These are phyloP conservation scores for Crotophaga sulcirostris DNA, from an alignment of 2,113 vertebrate genomes.

Conservation along the genomic window DNA sequence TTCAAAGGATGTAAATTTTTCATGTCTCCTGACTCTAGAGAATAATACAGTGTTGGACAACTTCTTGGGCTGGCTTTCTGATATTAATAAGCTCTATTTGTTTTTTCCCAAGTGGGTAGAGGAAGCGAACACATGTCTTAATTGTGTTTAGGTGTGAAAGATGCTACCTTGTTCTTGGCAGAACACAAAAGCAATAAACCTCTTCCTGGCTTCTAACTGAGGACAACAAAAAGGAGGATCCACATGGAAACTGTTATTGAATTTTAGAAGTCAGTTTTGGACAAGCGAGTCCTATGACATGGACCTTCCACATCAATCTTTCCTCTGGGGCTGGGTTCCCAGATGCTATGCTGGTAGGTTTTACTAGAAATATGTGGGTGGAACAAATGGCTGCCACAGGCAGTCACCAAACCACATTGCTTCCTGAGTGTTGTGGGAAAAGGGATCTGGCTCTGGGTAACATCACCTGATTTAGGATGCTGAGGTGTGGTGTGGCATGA, in stretches of 20 bases:
- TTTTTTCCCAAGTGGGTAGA: background rate
- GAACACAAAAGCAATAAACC: background rate
- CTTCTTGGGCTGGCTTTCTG: background rate
- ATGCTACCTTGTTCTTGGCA: background rate
- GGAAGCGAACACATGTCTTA: background rate
- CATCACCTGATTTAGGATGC: background rate
- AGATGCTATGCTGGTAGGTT: background rate
- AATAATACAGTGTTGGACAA: background rate
- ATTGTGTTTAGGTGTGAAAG: background rate
- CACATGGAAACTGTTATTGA: background rate
- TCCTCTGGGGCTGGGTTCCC: background rate
- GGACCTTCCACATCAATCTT: background rate
- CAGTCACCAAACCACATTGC: background rate
- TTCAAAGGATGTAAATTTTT: constrained; percentile 31
- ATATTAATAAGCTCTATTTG: background rate
- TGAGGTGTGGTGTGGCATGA: background rate
- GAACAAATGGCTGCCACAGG: background rate
- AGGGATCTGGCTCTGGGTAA: background rate
- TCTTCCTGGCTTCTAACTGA: background rate
- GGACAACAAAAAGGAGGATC: background rate
- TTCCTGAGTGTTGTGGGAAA: background rate
- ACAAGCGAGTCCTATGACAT: background rate
- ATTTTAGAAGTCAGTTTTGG: background rate
- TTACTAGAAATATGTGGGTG: background rate
- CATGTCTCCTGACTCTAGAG: background rate